Conservation (phyloP, 2,888 invertebrate species). For the Ophraella communa region DNA sequence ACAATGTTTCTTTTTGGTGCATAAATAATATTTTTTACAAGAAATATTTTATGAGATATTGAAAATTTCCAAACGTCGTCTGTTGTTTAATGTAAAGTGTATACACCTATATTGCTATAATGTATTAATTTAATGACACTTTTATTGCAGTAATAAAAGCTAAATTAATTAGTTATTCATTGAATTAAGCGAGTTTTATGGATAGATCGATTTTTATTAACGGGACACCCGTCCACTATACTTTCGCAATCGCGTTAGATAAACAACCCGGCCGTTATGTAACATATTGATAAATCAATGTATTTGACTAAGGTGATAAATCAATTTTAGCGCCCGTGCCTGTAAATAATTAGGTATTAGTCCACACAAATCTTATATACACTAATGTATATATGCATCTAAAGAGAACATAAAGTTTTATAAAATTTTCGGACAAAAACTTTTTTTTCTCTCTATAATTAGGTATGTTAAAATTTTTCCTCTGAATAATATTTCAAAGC, state of each 20-base stretch:
- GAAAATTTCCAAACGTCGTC: too few species aligned
- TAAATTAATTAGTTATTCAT: neutral
- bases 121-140: neutral
- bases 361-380: neutral
- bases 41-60: too few species aligned
- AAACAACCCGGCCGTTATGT: neutral
- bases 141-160: neutral
- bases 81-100: too few species aligned
- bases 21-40: too few species aligned
- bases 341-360: neutral
- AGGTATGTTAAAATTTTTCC: too few species aligned
- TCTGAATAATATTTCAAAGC: too few species aligned
- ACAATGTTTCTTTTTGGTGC: too few species aligned
- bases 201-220: neutral
- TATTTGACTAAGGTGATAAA: neutral
- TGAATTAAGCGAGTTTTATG: neutral
- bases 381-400: too few species aligned
- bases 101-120: neutral
- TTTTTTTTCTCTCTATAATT: too few species aligned
- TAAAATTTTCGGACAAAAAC: too few species aligned
- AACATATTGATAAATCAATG: neutral
- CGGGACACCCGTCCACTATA: neutral
- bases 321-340: neutral
- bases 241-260: neutral
- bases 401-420: too few species aligned